Conservation (phyloP, 2,888 invertebrate genomes). For the Chaitophorus viminalis region DNA sequence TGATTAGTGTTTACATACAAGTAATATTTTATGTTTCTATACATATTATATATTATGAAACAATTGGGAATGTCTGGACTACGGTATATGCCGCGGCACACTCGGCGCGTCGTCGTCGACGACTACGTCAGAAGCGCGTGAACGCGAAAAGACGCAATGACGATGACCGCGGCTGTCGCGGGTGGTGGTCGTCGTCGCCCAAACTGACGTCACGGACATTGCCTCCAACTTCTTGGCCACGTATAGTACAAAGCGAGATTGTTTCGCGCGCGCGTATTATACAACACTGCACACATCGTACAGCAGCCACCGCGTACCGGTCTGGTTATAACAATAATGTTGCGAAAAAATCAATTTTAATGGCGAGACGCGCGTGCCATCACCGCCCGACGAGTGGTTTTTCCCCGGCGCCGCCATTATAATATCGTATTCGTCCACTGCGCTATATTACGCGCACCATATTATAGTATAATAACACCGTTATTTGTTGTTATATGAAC, state of each 20-base stretch:
- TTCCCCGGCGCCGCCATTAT: background rate
- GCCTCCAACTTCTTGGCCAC: background rate
- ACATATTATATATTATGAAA: no score
- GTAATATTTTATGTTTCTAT: no score
- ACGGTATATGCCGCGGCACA: no score
- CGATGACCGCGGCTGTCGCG: background rate
- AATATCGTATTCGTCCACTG: no score
- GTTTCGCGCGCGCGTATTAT: background rate
- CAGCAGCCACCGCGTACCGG: background rate
- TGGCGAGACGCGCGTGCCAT: background rate
- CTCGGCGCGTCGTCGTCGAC: background rate
- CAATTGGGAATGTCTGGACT: no score
- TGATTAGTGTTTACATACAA: no score
- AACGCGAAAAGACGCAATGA: background rate
- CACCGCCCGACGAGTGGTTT: background rate
- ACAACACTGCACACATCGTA: background rate
- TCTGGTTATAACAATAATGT: background rate
- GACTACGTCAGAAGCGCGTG: background rate
- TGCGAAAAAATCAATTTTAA: slow-evolving; percentile 9
- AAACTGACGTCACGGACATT: background rate
- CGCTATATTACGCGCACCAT: no score
- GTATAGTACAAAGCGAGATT: background rate
- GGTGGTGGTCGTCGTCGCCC: no score
- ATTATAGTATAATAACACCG: no score
- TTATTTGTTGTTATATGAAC: no score